Evolutionary conservation across 2,113 vertebrate genomes (phyloP).

Genomic region (Shinisaurus crocodilurus): DNA sequence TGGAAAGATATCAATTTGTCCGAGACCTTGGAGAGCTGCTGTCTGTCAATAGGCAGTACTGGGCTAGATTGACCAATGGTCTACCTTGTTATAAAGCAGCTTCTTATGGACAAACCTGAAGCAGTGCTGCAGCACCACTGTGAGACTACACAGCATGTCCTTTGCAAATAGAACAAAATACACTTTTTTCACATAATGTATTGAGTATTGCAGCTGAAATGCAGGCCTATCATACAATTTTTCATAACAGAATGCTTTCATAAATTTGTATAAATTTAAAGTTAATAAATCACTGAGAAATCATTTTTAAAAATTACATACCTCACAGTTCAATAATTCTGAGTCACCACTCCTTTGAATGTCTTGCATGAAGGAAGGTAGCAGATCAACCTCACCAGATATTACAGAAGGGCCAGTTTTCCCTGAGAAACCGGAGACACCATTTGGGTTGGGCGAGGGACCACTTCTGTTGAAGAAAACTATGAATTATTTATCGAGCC

Average conservation of each 20-base stretch:
- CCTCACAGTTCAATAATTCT: conserved; percentile 90
- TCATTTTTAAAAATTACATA: conserved; percentile 56
- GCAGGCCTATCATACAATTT: background rate
- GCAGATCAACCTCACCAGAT: conserved; percentile 82
- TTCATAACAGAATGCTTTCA: background rate
- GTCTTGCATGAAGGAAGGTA: conserved; percentile 86
- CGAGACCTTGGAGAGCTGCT: background rate
- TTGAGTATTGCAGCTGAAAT: too few relatives aligned
- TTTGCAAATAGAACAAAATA: background rate
- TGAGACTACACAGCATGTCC: background rate
- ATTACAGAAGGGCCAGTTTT: conserved; percentile 83
- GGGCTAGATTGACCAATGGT: too few relatives aligned
- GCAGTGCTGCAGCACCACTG: background rate
- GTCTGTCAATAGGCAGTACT: background rate
- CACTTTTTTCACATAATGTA: background rate
- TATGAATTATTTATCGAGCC: conserved; percentile 71
- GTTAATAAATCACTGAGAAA: background rate
- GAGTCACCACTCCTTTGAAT: conserved; percentile 84
- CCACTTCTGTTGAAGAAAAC: conserved; percentile 71
- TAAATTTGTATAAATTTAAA: background rate
- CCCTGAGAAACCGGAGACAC: conserved; percentile 83
- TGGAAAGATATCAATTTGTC: background rate
- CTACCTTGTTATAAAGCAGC: background rate
- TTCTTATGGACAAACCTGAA: background rate
- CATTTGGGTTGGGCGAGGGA: conserved; percentile 69